These are phyloP conservation scores for Sebastes aleutianus DNA, from an alignment of 2,797 vertebrate genomes.

Conservation along the genomic window DNA sequence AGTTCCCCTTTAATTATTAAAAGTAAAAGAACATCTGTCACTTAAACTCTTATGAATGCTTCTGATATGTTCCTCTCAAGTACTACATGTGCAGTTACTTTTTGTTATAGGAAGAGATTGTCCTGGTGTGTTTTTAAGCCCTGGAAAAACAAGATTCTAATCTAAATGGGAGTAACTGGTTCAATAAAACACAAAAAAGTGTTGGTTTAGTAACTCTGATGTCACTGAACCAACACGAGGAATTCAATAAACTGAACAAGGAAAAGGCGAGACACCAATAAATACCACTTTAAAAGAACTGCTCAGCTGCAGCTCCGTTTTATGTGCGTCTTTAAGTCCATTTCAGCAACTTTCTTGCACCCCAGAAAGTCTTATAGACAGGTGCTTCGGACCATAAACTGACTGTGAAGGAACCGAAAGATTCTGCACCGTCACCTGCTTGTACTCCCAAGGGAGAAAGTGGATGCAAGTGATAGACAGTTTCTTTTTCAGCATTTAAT, in stretches of 20 bases:
- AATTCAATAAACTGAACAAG: neutral
- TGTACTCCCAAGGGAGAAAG: neutral
- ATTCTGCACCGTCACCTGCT: neutral
- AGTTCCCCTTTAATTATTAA: no score
- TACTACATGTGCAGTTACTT: neutral
- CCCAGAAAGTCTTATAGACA: neutral
- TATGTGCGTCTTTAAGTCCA: neutral
- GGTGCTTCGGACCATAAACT: neutral
- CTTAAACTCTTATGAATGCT: neutral
- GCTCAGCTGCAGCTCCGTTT: neutral
- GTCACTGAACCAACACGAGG: constrained; percentile 12
- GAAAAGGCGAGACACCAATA: neutral
- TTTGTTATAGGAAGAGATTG: neutral
- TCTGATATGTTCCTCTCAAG: neutral
- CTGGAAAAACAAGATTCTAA: neutral
- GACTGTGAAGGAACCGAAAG: neutral
- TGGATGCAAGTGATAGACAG: neutral
- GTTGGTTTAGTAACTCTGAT: neutral
- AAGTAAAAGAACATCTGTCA: neutral
- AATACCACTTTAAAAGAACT: neutral
- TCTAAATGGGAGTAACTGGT: neutral
- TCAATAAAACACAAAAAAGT: neutral
- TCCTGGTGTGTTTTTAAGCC: neutral
- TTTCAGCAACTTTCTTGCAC: neutral
- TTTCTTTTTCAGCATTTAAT: neutral